Conservation (phyloP, 2,888 invertebrate genomes). For the Temnothorax rugatulus region DNA sequence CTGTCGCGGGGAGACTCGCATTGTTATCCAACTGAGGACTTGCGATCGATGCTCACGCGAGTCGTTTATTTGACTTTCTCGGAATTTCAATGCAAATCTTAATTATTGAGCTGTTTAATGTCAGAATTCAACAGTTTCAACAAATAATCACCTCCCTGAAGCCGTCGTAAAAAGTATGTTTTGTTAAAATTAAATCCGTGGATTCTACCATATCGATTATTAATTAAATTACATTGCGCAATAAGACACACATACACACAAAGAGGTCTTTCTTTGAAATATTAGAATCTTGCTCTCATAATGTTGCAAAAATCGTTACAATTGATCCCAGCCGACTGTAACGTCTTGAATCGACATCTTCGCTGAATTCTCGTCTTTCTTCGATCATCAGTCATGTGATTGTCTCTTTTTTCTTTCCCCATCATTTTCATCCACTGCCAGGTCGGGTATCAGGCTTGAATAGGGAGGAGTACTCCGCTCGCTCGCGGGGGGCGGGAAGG, state of each 20-base stretch:
- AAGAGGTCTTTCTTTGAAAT: not conserved
- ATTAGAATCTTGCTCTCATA: not conserved
- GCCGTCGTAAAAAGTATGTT: not conserved
- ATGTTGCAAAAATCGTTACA: constrained; percentile 23
- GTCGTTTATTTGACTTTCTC: constrained; percentile 21
- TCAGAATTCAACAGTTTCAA: not conserved
- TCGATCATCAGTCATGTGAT: constrained; percentile 49
- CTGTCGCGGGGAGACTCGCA: not conserved
- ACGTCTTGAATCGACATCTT: constrained; percentile 30
- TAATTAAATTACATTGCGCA: not conserved
- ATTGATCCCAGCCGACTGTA: constrained; percentile 26
- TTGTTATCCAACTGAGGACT: constrained; percentile 16
- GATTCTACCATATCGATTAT: not conserved
- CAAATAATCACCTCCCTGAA: not conserved
- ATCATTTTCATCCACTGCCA: constrained; percentile 48
- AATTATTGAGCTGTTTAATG: constrained; percentile 38
- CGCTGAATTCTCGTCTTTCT: constrained; percentile 22
- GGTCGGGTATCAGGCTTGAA: constrained; percentile 41
- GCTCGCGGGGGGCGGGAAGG: not conserved
- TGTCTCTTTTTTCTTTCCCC: constrained; percentile 21
- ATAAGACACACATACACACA: not conserved
- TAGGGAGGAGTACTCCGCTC: constrained; percentile 44
- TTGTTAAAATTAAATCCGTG: not conserved
- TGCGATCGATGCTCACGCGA: constrained; percentile 3
- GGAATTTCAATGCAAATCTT: constrained; percentile 39